Base-by-base conservation (phyloP, 2,888 invertebrate species). In the Caenorhabditis sulstoni region DNA sequence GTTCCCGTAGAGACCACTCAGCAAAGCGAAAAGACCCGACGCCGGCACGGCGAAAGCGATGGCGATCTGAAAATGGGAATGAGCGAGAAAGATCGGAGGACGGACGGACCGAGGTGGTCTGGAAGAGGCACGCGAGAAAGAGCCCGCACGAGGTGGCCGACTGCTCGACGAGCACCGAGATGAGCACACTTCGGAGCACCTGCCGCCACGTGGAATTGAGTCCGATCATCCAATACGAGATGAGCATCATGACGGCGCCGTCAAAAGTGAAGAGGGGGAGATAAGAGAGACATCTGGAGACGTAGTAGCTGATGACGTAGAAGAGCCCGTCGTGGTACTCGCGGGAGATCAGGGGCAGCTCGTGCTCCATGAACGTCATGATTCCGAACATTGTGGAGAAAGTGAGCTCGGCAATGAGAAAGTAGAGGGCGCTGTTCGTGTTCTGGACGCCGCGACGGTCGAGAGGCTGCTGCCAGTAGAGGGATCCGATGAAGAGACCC, bases 191-290 rank as follows among this genome's bases (percentile, higher is more conserved):
- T 23, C 52, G 62, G 16, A 57, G 49, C 12, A 78, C 78, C 57
- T 81, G 81, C n/a, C 65, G 59, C 49, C 74, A 55, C 1, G 76
- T 68, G 9, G 77, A 73, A 14, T 79, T 77, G 35, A 87, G 66
- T 0, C 96, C 96, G 57, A 96, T 94, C 94, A 96, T 94, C 90
- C 94, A 96, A 91, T 97, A 97, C 1, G 94, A 93, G 65, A 96
- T 93, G 4, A 93, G 92, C 0, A 94, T 94, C 91, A 96, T 96
- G 1, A 96, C 91, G 7, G 95, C 90, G 0, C 97, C 96, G 53
- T 96, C 94, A 8, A 94, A 92, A 5, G 81, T 67, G 59, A 81
- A 81, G 5, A 79, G 47, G n/a, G 81, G 81, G 0, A 89, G 71
- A 59, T 86, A 90, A 20, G 89, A 86, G 23, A 87, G 52, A n/a